These are phyloP conservation scores for Eclectus roratus DNA, from an alignment of 2,113 vertebrate species.

Conservation along the genomic window DNA sequence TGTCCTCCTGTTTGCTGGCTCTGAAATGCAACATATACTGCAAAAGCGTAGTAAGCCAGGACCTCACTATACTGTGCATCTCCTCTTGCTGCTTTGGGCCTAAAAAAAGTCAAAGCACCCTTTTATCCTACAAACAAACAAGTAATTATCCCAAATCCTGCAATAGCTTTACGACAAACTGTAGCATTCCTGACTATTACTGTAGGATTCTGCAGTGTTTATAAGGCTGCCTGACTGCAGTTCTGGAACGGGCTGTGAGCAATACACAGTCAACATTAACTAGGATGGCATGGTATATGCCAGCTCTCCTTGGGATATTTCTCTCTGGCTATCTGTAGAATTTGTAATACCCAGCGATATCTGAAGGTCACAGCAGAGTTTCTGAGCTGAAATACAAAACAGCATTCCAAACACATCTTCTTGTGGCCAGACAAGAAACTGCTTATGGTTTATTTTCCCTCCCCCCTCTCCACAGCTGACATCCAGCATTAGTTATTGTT, in stretches of 20 bases:
- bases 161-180: constrained; percentile 12
- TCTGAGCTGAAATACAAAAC: constrained; percentile 61
- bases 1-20: not conserved
- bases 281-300: not conserved
- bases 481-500: constrained; percentile 64
- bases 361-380: constrained; percentile 66
- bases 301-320: constrained; percentile 45
- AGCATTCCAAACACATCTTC: constrained; percentile 63
- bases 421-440: constrained; percentile 55
- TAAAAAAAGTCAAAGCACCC: not conserved
- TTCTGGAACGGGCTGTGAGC: not conserved
- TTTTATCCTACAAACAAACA: constrained; percentile 33
- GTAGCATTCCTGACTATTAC: not conserved
- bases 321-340: constrained; percentile 48
- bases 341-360: constrained; percentile 38
- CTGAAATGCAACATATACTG: not conserved
- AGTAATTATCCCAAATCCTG: constrained; percentile 38
- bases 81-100: not conserved
- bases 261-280: constrained; percentile 24
- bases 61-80: not conserved
- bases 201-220: not conserved
- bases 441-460: constrained; percentile 62
- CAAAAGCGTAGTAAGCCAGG: not conserved
- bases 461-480: constrained; percentile 30
- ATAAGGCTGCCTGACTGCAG: not conserved